These are phyloP conservation scores for Baryphthengus martii DNA, from an alignment of 2,113 vertebrate species.

Conservation along the genomic window DNA sequence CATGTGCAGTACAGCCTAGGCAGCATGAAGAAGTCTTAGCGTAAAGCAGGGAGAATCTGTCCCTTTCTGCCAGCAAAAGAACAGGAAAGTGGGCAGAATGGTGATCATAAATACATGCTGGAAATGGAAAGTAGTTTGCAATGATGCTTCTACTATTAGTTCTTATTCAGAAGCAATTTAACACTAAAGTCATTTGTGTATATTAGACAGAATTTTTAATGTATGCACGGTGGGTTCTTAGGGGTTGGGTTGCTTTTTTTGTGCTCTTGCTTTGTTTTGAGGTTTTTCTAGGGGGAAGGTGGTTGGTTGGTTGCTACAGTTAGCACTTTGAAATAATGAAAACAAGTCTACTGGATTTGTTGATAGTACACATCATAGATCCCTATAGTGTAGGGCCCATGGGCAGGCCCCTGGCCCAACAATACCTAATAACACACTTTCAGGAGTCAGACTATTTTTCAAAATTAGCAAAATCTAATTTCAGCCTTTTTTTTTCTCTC, in stretches of 20 bases:
- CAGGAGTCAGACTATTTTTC: neutral
- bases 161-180: slow-evolving; percentile 12
- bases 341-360: neutral
- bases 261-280: neutral
- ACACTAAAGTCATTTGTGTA: slow-evolving; percentile 18
- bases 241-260: neutral
- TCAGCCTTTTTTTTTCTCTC: neutral
- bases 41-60: neutral
- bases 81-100: slow-evolving; percentile 38
- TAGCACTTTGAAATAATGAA: neutral
- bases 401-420: neutral
- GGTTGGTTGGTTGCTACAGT: neutral
- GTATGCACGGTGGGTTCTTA: neutral
- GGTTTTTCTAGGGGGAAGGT: neutral
- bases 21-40: neutral
- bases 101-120: neutral
- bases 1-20: neutral
- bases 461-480: neutral
- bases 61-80: neutral
- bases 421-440: neutral
- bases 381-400: rapidly evolving
- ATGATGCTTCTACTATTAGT: neutral
- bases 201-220: slow-evolving; percentile 10
- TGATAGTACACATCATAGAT: neutral
- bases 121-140: slow-evolving; percentile 22